Conservation (phyloP, 2,797 vertebrate species). For the Cottoperca gobio region DNA sequence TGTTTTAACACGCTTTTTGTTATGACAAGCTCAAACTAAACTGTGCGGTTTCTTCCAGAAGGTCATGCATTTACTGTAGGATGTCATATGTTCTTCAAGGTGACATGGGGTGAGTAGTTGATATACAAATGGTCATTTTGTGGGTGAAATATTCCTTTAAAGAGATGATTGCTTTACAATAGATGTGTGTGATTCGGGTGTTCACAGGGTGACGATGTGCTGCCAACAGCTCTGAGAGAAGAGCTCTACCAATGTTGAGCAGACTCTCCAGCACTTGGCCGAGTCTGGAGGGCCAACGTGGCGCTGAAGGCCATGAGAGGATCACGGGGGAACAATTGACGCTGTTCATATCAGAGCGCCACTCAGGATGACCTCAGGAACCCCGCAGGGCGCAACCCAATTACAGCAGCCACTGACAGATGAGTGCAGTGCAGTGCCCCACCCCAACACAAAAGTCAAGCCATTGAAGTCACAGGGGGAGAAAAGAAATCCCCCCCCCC, state of each 20-base stretch:
- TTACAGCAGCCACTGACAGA: constrained; percentile 77
- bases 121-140: too few relatives aligned
- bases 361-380: constrained; percentile 81
- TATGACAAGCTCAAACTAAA: constrained; percentile 79
- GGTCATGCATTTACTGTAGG: constrained; percentile 34
- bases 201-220: constrained; percentile 6
- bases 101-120: too few relatives aligned
- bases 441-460: constrained; percentile 75
- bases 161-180: background rate
- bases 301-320: constrained; percentile 60
- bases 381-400: constrained; percentile 83
- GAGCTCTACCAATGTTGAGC: constrained; percentile 1
- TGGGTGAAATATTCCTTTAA: background rate
- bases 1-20: constrained; percentile 84
- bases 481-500: constrained; percentile 53
- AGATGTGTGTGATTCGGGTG: background rate
- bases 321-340: constrained; percentile 65
- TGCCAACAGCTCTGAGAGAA: background rate
- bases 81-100: background rate
- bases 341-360: constrained; percentile 79
- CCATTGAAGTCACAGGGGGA: constrained; percentile 74
- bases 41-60: constrained; percentile 49
- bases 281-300: constrained; percentile 45
- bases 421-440: constrained; percentile 67
- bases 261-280: constrained; percentile 27